Evolutionary conservation across 2,113 vertebrate genomes (phyloP).

Genomic region (Brienomyrus brachyistius): DNA sequence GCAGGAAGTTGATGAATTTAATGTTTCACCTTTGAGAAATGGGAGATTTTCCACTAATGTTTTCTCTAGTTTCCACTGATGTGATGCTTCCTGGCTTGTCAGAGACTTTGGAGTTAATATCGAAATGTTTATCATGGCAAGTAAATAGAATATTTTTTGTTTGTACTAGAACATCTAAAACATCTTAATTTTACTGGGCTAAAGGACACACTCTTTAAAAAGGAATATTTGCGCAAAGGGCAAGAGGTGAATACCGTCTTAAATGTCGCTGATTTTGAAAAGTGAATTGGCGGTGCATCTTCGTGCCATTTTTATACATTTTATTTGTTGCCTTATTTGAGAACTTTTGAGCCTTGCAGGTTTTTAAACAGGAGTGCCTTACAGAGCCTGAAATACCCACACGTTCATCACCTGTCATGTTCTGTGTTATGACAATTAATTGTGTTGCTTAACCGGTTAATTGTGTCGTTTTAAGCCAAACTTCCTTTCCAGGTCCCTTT

Average conservation of each 20-base stretch:
- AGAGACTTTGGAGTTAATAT: background rate
- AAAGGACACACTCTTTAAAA: background rate
- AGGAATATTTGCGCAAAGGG: background rate
- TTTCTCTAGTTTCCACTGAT: background rate
- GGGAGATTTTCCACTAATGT: background rate
- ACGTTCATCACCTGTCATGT: background rate
- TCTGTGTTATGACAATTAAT: background rate
- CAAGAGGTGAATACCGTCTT: background rate
- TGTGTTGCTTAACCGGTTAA: background rate
- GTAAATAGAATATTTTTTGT: background rate
- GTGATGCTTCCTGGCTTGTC: background rate
- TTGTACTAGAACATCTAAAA: background rate
- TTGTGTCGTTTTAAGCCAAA: background rate
- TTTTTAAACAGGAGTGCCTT: constrained; percentile 15
- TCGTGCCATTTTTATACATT: background rate
- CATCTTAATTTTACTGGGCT: background rate
- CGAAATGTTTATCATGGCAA: background rate
- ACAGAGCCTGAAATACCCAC: background rate
- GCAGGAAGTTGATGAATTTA: background rate
- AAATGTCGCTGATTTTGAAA: background rate
- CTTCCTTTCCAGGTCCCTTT: background rate
- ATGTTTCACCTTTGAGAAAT: background rate
- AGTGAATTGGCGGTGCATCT: background rate
- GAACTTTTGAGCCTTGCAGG: background rate
- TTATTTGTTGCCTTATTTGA: background rate